Evolutionary conservation across 2,888 invertebrate genomes (phyloP).

Genomic region (Drosophila sordidula): DNA sequence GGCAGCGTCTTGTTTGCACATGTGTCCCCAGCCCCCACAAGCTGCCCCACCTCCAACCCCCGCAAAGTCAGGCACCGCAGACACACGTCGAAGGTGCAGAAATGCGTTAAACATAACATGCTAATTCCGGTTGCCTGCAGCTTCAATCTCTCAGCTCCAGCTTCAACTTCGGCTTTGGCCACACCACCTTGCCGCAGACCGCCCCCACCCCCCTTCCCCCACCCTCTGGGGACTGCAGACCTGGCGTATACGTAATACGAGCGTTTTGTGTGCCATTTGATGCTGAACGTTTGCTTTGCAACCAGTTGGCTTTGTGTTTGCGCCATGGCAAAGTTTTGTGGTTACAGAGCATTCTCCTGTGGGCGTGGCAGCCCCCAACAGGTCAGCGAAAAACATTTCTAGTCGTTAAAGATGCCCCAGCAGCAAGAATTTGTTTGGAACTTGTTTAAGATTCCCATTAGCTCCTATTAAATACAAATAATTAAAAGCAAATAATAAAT

Average conservation of each 20-base stretch:
- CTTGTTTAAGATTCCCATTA: not conserved
- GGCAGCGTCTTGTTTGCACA: slow-evolving; percentile 71
- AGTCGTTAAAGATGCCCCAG: slow-evolving; percentile 1
- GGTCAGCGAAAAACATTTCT: slow-evolving; percentile 12
- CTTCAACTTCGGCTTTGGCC: slow-evolving; percentile 12
- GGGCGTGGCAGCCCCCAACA: slow-evolving; percentile 14
- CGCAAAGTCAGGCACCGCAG: slow-evolving; percentile 36
- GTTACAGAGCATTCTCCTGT: slow-evolving; percentile 12
- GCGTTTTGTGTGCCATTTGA: slow-evolving; percentile 73
- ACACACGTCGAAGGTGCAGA: slow-evolving; percentile 76
- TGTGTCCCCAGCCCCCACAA: slow-evolving; percentile 31
- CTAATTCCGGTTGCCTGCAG: slow-evolving; percentile 75
- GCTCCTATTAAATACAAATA: no score
- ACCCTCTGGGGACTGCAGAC: slow-evolving; percentile 10
- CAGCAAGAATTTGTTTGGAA: not conserved
- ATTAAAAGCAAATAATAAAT: no score
- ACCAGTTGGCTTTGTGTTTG: slow-evolving; percentile 38
- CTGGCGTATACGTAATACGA: slow-evolving; percentile 64
- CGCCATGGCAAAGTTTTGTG: slow-evolving; percentile 54
- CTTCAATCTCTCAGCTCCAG: slow-evolving; percentile 63
- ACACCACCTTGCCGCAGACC: slow-evolving; percentile 22
- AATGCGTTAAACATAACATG: slow-evolving; percentile 82
- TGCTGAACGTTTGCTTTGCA: slow-evolving; percentile 42
- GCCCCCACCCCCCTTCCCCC: not conserved
- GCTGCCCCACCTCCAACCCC: not conserved